Conservation (phyloP, 2,888 invertebrate genomes). For the Trimorus sp. region DNA sequence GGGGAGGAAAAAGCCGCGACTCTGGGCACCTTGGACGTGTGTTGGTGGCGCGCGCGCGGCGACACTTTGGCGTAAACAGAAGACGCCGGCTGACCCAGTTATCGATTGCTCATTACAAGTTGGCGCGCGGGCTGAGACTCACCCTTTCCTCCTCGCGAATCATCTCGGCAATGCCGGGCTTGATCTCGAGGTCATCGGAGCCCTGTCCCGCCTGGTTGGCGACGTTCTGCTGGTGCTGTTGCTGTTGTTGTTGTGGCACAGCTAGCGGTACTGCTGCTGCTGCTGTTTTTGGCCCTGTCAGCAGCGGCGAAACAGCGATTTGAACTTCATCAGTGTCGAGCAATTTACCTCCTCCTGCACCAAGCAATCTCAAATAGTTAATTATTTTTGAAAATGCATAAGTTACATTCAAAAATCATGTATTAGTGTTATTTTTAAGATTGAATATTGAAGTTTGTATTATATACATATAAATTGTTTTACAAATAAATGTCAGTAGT, state of each 20-base stretch:
- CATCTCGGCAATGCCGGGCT: slow-evolving; percentile 97
- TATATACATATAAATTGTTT: no score
- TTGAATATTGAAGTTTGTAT: no score
- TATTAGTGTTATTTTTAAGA: no score
- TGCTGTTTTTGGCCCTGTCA: slow-evolving; percentile 82
- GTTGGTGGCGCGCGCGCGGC: no score
- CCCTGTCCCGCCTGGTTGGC: slow-evolving; percentile 70
- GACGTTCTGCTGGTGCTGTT: slow-evolving; percentile 70
- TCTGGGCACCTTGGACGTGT: no score
- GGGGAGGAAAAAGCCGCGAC: no score
- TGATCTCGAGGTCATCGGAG: slow-evolving; percentile 93
- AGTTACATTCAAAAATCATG: no score
- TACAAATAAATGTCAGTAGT: no score
- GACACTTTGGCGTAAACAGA: neutral
- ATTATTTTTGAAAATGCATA: no score
- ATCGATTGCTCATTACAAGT: slow-evolving; percentile 30
- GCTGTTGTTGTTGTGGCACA: slow-evolving; percentile 71
- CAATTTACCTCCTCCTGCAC: slow-evolving; percentile 61
- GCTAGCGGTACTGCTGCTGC: slow-evolving; percentile 71
- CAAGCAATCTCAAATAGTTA: no score
- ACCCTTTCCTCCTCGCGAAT: slow-evolving; percentile 98
- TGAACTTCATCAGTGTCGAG: slow-evolving; percentile 93
- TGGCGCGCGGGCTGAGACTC: slow-evolving; percentile 82
- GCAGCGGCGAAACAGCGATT: slow-evolving; percentile 95
- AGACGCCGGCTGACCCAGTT: slow-evolving; percentile 6